A percentile compares a stretch with the other conserved stretches of the same genome.
Conservation (phyloP, 1,140 invertebrate genomes). For the Caenorhabditis tropicalis region DNA sequence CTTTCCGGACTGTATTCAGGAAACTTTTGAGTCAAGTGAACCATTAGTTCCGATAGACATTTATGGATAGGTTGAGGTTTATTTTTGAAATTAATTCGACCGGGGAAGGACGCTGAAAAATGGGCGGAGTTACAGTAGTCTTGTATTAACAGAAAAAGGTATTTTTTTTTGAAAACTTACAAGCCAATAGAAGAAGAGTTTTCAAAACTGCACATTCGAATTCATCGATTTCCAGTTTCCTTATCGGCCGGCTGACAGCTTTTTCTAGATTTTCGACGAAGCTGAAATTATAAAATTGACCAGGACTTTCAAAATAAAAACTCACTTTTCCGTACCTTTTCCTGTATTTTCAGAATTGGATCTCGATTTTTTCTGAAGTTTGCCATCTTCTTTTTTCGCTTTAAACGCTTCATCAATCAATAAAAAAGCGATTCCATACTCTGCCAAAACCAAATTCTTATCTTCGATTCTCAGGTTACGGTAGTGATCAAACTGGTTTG, state of each 20-base stretch:
- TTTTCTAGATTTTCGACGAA: not conserved
- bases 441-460: constrained; percentile 20
- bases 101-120: too few relatives aligned
- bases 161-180: constrained; percentile 41
- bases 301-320: too few relatives aligned
- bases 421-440: constrained; percentile 42
- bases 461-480: not conserved
- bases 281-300: not conserved
- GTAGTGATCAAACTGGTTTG: constrained; percentile 38
- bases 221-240: not conserved
- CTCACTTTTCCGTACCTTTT: not conserved
- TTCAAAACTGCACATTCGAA: constrained; percentile 30
- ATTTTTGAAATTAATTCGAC: too few relatives aligned
- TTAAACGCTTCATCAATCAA: constrained; percentile 43
- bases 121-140: too few relatives aligned
- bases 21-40: not conserved
- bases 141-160: too few relatives aligned
- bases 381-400: not conserved
- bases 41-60: not conserved
- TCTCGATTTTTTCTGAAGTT: too few relatives aligned
- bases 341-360: not conserved
- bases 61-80: not conserved
- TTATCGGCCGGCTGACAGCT: not conserved
- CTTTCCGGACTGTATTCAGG: not conserved
- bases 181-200: not conserved